A percentile compares a stretch with the other conserved stretches of the same genome.
These are phyloP conservation scores for Alcis repandata DNA, from an alignment of 2,888 invertebrate genomes.

Conservation along the genomic window DNA sequence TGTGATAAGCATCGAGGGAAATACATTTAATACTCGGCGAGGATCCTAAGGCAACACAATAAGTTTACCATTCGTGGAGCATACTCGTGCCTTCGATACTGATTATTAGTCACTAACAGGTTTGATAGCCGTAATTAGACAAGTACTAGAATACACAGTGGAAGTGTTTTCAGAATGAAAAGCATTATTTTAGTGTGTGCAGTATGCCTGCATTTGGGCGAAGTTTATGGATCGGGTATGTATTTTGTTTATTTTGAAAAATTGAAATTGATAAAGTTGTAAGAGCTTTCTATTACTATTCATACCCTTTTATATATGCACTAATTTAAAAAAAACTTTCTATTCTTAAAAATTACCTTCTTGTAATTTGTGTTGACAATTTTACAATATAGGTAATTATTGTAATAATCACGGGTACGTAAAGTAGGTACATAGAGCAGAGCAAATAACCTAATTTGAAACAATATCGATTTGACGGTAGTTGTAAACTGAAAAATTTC, in stretches of 20 bases:
- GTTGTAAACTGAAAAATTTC: not conserved
- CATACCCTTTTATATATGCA: no score
- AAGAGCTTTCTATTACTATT: no score
- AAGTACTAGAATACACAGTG: slow-evolving; percentile 44
- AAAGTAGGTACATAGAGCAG: no score
- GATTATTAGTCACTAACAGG: slow-evolving; percentile 51
- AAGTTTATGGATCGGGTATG: slow-evolving; percentile 59
- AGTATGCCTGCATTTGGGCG: slow-evolving; percentile 58
- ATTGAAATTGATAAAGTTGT: no score
- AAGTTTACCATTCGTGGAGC: slow-evolving; percentile 49
- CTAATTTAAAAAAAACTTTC: no score
- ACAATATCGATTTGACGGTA: not conserved
- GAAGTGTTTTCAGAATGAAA: slow-evolving; percentile 58
- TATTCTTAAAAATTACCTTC: no score
- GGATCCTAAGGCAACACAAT: slow-evolving; percentile 54
- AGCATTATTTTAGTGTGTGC: slow-evolving; percentile 61
- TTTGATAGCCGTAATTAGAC: slow-evolving; percentile 47
- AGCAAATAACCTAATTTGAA: not conserved
- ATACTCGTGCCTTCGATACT: slow-evolving; percentile 54
- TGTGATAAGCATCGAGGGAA: slow-evolving; percentile 57
- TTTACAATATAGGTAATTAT: no score
- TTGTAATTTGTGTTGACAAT: no score
- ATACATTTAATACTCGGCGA: slow-evolving; percentile 61
- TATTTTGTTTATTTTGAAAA: slow-evolving; percentile 21
- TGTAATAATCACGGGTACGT: no score